Conservation (phyloP, 2,888 invertebrate genomes). For the Geotrupes spiniger region DNA sequence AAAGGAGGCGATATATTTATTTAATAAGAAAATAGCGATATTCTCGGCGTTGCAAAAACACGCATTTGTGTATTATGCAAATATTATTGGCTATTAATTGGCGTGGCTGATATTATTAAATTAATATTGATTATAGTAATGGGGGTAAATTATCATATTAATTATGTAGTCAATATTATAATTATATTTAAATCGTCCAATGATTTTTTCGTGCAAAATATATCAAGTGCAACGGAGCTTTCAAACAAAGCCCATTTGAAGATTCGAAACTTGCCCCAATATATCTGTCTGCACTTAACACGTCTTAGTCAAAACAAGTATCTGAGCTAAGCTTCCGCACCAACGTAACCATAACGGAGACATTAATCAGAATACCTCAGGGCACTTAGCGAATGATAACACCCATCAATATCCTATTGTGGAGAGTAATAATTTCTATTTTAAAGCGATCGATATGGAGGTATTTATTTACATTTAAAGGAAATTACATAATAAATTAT, state of each 20-base stretch:
- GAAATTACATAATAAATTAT: conserved; percentile 5
- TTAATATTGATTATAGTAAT: no score
- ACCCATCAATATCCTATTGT: conserved; percentile 23
- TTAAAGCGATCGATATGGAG: background rate
- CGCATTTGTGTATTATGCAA: no score
- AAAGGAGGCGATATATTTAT: background rate
- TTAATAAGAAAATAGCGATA: no score
- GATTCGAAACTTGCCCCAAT: conserved; percentile 16
- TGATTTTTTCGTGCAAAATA: no score
- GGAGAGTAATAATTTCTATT: background rate
- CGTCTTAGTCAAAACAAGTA: conserved; percentile 44
- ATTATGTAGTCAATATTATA: no score
- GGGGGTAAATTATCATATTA: no score
- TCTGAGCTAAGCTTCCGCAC: conserved; percentile 37
- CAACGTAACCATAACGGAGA: conserved; percentile 37
- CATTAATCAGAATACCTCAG: conserved; percentile 39
- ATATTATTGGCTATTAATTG: no score
- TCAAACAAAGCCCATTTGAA: no score
- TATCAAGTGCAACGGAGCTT: no score
- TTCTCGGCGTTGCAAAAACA: no score
- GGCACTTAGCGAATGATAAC: conserved; percentile 25
- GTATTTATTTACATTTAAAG: background rate
- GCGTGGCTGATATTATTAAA: no score
- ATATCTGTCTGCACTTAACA: conserved; percentile 40
- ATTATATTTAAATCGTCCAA: no score